Evolutionary conservation across 2,888 invertebrate genomes (phyloP).

Genomic region (Aporophyla lueneburgensis): DNA sequence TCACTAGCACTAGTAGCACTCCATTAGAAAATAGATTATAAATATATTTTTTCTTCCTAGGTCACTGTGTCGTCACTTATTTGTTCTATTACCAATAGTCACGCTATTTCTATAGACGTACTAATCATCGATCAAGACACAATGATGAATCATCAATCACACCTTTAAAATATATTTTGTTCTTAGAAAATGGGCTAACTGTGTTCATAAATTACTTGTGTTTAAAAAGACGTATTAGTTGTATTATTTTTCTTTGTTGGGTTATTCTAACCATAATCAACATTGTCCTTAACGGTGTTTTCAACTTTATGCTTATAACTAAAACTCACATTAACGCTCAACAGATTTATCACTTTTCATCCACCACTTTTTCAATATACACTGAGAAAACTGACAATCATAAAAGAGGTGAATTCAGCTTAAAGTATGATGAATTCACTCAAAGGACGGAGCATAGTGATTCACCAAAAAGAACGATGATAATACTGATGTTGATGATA

Average conservation of each 20-base stretch:
- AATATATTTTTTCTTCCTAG: neutral
- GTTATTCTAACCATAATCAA: neutral
- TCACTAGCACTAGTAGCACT: constrained; percentile 13
- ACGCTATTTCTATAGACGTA: neutral
- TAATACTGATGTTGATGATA: no score
- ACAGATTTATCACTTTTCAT: constrained; percentile 41
- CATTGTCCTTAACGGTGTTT: neutral
- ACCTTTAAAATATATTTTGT: constrained; percentile 57
- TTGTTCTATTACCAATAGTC: constrained; percentile 1
- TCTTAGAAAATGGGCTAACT: constrained; percentile 61
- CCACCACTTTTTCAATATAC: no score
- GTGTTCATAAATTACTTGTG: constrained; percentile 64
- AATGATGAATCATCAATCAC: constrained; percentile 51
- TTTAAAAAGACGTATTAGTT: constrained; percentile 41
- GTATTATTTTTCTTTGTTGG: constrained; percentile 38
- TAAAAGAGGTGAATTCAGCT: no score
- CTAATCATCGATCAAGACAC: neutral
- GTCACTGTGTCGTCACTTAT: neutral
- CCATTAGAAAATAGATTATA: constrained; percentile 44
- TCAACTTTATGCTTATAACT: neutral
- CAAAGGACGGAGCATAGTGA: no score
- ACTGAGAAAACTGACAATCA: no score
- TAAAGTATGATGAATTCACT: no score
- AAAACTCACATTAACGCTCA: neutral
- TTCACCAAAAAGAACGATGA: no score